These are phyloP conservation scores for Brachionus asplanchnoidis DNA, from an alignment of 1,140 invertebrate species.

Conservation along the genomic window DNA sequence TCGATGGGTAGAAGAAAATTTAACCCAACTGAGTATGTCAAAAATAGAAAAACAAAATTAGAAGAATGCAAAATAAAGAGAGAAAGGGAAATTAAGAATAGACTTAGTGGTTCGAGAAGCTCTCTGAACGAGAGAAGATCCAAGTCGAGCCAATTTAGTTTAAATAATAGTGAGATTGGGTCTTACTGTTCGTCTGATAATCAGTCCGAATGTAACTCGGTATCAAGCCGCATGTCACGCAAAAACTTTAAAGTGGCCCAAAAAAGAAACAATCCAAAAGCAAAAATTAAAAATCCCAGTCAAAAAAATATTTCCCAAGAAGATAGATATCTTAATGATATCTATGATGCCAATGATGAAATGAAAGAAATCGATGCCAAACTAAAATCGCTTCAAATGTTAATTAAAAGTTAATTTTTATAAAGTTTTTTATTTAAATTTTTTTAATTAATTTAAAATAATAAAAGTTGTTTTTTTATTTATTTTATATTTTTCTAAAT, in stretches of 20 bases:
- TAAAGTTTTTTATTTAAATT: not conserved
- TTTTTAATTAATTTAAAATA: not conserved
- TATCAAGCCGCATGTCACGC: not conserved
- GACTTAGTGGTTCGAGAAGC: not conserved
- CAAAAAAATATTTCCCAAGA: not conserved
- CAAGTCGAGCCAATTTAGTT: not conserved
- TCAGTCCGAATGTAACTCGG: constrained; percentile 9
- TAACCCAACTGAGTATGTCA: constrained; percentile 35
- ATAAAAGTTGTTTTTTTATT: not conserved
- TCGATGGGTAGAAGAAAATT: not conserved
- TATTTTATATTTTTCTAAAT: no score
- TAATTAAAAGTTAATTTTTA: not conserved
- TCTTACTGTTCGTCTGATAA: constrained; percentile 22
- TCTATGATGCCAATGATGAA: not conserved
- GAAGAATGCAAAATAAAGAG: not conserved
- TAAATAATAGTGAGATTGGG: not conserved
- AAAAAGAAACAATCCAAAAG: not conserved
- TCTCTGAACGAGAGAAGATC: not conserved
- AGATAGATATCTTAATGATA: constrained; percentile 3
- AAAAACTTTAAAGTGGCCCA: not conserved
- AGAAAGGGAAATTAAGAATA: not conserved
- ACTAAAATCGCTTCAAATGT: constrained; percentile 22
- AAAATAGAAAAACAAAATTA: constrained; percentile 25
- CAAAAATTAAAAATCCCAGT: not conserved
- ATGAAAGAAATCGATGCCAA: constrained; percentile 41